Base-by-base conservation (phyloP, 2,113 vertebrate genomes). In the Meles meles region DNA sequence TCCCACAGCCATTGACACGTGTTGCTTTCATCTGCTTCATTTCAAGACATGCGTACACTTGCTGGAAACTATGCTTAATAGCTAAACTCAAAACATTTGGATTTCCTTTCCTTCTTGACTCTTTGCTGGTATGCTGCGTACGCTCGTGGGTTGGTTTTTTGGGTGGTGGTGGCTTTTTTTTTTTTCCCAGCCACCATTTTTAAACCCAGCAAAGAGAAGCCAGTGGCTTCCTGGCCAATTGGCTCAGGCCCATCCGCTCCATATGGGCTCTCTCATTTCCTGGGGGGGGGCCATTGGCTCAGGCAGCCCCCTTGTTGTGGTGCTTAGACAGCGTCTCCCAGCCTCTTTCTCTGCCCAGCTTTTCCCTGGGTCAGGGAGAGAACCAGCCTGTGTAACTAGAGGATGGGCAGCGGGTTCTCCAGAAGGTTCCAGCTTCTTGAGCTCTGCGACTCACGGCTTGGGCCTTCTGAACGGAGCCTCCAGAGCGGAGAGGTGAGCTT, bases 11-110 rank as follows among this genome's bases (percentile, higher is more conserved):
- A 98, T 96, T 77, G 98, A 99, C 98, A 99, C 98, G 99, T 99
- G 98, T 98, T 99, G 99, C 98, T 99, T 99, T 99, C 99, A 99
- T 99, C 99, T 99, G 98, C 98, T 99, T 99, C 98, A 98, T 99
- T 99, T 99, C 98, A 98, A 98, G 98, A 99, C 99, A 98, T 98
- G 98, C 99, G 98, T 97, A 98, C 98, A 98, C 98, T 98, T 94
- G 85, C 98, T 99, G 99, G 99, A 99, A 99, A 99, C 98, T 99
- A 98, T 99, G 99, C 97, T 98, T 98, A 99, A 99, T 94, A 98
- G 98, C 98, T 98, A 99, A 99, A 99, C 98, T 99, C 98, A 98
- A 99, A 99, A 98, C 99, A 99, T 98, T 99, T 99, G 99, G 97
- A 72, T 98, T 98, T 98, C 98, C 98, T 98, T 93, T 97, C 97